These are phyloP conservation scores for Synergus umbraculus DNA, from an alignment of 2,888 invertebrate genomes.

Conservation along the genomic window DNA sequence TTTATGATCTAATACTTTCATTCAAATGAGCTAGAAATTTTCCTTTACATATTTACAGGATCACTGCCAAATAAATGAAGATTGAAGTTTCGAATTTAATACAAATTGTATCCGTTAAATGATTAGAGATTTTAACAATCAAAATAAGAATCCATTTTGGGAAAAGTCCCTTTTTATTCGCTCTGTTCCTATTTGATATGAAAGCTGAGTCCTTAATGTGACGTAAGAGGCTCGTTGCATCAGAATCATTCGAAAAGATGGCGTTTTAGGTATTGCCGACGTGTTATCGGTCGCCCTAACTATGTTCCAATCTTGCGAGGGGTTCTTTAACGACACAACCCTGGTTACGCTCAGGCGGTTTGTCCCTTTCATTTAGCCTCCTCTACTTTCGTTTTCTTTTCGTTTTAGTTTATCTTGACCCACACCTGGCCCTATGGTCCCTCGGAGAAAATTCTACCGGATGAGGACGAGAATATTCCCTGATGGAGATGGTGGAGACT, in stretches of 20 bases:
- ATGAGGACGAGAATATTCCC: not conserved
- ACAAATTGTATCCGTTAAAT: not conserved
- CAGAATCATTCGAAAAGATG: not conserved
- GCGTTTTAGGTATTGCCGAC: not conserved
- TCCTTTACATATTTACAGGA: not conserved
- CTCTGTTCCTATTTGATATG: not conserved
- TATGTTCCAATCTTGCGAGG: not conserved
- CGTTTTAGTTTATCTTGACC: not conserved
- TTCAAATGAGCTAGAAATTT: not conserved
- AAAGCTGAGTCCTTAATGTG: not conserved
- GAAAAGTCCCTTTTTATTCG: not conserved
- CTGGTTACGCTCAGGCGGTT: constrained; percentile 5
- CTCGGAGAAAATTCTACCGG: not conserved
- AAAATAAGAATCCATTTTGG: too few species aligned
- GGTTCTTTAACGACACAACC: not conserved
- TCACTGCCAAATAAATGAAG: not conserved
- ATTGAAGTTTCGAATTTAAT: not conserved
- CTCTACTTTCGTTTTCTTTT: not conserved
- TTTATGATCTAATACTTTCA: not conserved
- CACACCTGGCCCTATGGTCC: constrained; percentile 5
- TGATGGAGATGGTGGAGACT: not conserved
- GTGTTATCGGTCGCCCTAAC: constrained; percentile 6
- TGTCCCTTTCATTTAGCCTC: not conserved
- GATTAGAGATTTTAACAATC: too few species aligned
- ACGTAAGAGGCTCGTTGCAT: not conserved